phyloP scores from a whole-genome alignment of 2,113 vertebrate species.

The Pollachius pollachius region DNA sequence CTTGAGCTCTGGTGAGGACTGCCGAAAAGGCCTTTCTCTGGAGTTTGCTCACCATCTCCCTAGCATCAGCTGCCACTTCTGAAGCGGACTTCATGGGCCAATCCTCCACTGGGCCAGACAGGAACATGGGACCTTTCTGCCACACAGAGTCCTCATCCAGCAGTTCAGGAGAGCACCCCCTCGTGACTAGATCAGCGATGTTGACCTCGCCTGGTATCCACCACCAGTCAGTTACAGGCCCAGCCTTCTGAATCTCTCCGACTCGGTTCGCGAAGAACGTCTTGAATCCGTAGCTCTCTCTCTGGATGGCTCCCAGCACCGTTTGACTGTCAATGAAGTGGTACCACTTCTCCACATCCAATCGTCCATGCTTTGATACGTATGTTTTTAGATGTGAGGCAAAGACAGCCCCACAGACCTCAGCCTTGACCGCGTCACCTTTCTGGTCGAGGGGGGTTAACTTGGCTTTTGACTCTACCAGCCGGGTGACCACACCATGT shows the following conservation, averaged over 20 bases:
- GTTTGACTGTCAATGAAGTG: constrained; percentile 36
- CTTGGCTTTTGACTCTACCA: constrained; percentile 27
- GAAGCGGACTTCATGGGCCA: constrained; percentile 7
- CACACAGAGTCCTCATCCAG: background rate
- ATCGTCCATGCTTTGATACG: constrained; percentile 9
- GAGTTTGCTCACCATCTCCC: background rate
- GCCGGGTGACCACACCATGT: no score
- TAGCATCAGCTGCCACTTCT: background rate
- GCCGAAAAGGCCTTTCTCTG: background rate
- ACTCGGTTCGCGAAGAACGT: constrained; percentile 30
- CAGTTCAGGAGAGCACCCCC: no score
- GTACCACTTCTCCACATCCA: constrained; percentile 17
- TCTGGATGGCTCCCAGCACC: constrained; percentile 11
- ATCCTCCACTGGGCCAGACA: background rate
- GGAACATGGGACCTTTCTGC: constrained; percentile 20
- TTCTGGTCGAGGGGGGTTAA: background rate
- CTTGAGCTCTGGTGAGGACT: background rate
- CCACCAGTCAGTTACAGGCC: background rate
- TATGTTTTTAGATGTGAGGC: constrained; percentile 15
- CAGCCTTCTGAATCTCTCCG: background rate
- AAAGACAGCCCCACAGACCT: constrained; percentile 33
- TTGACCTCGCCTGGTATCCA: no score
- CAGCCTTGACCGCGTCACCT: constrained; percentile 16
- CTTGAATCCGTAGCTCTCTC: constrained; percentile 17
- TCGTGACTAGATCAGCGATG: no score